phyloP scores from a whole-genome alignment of 37 sponge, comb jelly and placozoan genomes.

The Eunapius fragilis region DNA sequence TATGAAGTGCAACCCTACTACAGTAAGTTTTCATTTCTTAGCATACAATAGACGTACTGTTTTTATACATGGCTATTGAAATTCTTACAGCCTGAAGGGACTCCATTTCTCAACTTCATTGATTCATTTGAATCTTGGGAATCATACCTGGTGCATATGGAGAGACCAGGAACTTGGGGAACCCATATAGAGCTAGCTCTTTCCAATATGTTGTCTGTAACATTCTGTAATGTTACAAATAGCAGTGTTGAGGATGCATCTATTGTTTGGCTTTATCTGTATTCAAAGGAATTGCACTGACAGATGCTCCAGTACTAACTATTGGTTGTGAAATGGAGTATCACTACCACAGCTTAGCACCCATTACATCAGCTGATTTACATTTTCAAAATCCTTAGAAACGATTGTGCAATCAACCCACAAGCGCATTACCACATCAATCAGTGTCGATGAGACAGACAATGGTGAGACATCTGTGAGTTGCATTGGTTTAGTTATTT shows the following conservation, averaged over 20 bases:
- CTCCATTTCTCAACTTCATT: not conserved
- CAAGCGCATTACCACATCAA: not conserved
- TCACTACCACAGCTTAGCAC: not conserved
- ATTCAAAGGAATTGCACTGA: too few species aligned
- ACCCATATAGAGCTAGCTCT: not conserved
- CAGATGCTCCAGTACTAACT: not conserved
- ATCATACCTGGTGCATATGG: not conserved
- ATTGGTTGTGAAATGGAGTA: not conserved
- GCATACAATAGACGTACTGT: too few species aligned
- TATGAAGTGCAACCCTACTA: not conserved
- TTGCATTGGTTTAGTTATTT: not conserved
- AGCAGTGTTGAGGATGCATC: too few species aligned
- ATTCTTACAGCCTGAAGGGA: not conserved
- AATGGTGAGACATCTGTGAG: not conserved
- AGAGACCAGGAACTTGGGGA: not conserved
- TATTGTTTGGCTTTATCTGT: too few species aligned
- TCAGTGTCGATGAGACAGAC: not conserved
- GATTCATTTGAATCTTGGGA: not conserved
- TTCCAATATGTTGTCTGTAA: too few species aligned
- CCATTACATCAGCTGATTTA: not conserved
- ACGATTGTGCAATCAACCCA: not conserved
- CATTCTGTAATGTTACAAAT: too few species aligned
- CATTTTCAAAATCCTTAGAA: not conserved
- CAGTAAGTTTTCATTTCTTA: not conserved
- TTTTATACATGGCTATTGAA: not conserved